Evolutionary conservation across 2,113 vertebrate species (phyloP).

Genomic region (Delphinus delphis): DNA sequence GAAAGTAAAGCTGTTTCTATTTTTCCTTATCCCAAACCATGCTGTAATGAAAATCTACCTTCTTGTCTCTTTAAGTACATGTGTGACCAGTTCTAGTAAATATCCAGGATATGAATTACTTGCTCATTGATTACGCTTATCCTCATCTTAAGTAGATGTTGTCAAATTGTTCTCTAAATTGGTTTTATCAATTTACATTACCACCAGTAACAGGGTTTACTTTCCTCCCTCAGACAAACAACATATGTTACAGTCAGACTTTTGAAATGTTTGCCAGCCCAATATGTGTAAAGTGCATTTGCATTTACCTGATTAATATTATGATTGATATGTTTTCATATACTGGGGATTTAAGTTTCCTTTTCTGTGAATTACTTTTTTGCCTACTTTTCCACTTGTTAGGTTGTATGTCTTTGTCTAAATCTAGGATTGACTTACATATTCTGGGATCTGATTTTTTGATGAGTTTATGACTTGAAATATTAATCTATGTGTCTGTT

Average conservation of each 20-base stretch:
- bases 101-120: neutral
- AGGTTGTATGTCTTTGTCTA: neutral
- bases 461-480: neutral
- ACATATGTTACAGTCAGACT: accelerated
- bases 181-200: neutral
- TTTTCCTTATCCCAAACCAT: neutral
- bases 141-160: neutral
- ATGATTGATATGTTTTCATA: neutral
- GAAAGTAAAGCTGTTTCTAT: neutral
- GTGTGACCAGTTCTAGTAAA: neutral
- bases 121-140: neutral
- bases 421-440: neutral
- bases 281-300: neutral
- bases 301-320: neutral
- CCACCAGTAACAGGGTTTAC: neutral
- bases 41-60: neutral
- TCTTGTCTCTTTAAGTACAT: neutral
- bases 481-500: neutral
- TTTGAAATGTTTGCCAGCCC: neutral
- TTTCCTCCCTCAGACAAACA: neutral
- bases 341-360: neutral
- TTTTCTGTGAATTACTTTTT: neutral
- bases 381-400: neutral
- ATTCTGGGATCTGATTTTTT: neutral
- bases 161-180: neutral